Evolutionary conservation across 1,140 invertebrate species (phyloP).

Genomic region (Cyphomyrmex costatus): DNA sequence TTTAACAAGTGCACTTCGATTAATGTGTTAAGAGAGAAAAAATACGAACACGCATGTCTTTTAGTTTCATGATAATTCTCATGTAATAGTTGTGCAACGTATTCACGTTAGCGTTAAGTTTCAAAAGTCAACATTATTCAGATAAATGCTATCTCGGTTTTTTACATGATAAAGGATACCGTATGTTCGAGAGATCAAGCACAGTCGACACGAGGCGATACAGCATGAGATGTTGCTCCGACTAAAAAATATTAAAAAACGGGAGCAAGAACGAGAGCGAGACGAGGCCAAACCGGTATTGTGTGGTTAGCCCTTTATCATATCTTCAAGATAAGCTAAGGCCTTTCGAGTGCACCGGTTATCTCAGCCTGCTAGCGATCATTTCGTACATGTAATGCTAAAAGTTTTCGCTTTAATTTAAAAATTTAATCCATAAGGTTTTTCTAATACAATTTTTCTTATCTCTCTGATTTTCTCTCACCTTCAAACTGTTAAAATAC

Average conservation of each 20-base stretch:
- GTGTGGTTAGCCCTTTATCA: constrained; percentile 59
- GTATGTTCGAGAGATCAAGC: constrained; percentile 36
- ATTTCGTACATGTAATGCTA: constrained; percentile 17
- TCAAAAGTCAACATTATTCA: constrained; percentile 46
- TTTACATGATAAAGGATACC: constrained; percentile 55
- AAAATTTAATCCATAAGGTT: not conserved
- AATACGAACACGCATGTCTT: not conserved
- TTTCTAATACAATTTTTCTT: not conserved
- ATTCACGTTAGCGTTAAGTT: constrained; percentile 27
- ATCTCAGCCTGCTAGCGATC: constrained; percentile 29
- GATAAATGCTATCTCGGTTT: constrained; percentile 62
- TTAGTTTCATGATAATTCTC: constrained; percentile 34
- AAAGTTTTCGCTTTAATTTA: constrained; percentile 7
- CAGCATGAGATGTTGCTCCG: not conserved
- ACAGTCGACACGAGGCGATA: constrained; percentile 47
- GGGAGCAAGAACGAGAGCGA: constrained; percentile 33
- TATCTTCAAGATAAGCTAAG: constrained; percentile 55
- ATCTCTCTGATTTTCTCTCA: not conserved
- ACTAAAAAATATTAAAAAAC: constrained; percentile 49
- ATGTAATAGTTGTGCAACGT: constrained; percentile 23
- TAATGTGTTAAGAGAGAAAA: not conserved
- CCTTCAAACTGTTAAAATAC: not conserved
- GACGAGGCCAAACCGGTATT: constrained; percentile 9
- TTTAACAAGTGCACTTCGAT: not conserved
- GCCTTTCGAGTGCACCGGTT: constrained; percentile 46